phyloP scores from a whole-genome alignment of 2,888 invertebrate species.

The Noctua janthina region DNA sequence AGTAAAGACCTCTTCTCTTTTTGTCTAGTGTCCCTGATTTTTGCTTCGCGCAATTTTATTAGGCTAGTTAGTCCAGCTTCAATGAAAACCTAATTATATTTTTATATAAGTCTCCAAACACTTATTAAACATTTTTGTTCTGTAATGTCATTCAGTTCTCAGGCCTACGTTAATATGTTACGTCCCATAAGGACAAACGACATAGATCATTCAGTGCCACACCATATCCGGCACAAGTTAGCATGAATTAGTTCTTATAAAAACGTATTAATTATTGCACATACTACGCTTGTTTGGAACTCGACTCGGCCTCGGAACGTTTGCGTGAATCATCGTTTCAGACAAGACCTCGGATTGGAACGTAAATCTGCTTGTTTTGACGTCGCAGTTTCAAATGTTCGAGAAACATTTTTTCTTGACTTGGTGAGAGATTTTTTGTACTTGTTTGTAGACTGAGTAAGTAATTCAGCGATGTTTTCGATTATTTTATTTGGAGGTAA shows the following conservation, averaged over 20 bases:
- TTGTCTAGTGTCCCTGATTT: neutral
- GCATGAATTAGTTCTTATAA: slow-evolving; percentile 40
- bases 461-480: slow-evolving; percentile 34
- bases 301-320: slow-evolving; percentile 49
- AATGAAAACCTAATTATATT: neutral
- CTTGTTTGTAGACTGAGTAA: slow-evolving; percentile 17
- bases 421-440: slow-evolving; percentile 15
- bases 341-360: slow-evolving; percentile 52
- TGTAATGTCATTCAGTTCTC: slow-evolving; percentile 18
- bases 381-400: slow-evolving; percentile 41
- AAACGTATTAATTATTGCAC: slow-evolving; percentile 49
- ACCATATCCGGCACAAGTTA: slow-evolving; percentile 45
- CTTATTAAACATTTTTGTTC: neutral
- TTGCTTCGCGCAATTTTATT: neutral
- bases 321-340: slow-evolving; percentile 56
- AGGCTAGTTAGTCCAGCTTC: neutral
- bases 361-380: slow-evolving; percentile 45
- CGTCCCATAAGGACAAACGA: slow-evolving; percentile 36
- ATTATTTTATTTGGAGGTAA: slow-evolving; percentile 17
- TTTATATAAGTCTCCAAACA: neutral
- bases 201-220: slow-evolving; percentile 33
- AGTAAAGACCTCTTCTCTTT: neutral
- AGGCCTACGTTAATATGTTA: slow-evolving; percentile 4
- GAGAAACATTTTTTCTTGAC: slow-evolving; percentile 44
- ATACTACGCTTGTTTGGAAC: slow-evolving; percentile 34